Evolutionary conservation across 2,888 invertebrate genomes (phyloP).

Genomic region (Xanthia togata): DNA sequence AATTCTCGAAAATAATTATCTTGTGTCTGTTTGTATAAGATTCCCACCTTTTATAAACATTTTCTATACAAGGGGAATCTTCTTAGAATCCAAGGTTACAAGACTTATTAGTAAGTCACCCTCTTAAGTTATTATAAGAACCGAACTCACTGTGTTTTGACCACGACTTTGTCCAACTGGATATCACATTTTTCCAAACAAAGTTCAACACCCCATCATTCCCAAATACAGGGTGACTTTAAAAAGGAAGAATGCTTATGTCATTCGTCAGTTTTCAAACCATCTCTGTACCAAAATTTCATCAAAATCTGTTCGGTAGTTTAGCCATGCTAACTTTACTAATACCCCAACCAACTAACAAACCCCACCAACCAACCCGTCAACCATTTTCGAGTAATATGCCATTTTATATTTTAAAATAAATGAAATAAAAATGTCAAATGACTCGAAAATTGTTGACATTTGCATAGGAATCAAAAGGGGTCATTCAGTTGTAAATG

Average conservation of each 20-base stretch:
- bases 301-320: no score
- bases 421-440: no score
- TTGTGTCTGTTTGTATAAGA: not conserved
- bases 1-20: not conserved
- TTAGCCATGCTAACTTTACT: no score
- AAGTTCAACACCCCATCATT: not conserved
- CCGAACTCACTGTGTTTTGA: not conserved
- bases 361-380: no score
- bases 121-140: not conserved
- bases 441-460: no score
- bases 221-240: not conserved
- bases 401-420: no score
- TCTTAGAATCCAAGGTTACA: constrained; percentile 8
- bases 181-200: no score
- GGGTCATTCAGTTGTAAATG: no score
- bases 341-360: no score
- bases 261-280: not conserved
- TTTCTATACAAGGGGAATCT: not conserved
- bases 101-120: constrained; percentile 15
- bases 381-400: no score
- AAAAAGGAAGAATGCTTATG: not conserved
- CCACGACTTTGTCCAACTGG: not conserved
- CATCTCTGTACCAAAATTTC: not conserved
- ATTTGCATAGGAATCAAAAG: no score
- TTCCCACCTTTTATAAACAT: no score